Base-by-base conservation (phyloP, 2,797 vertebrate genomes). In the Platyrinchus mystaceus region DNA sequence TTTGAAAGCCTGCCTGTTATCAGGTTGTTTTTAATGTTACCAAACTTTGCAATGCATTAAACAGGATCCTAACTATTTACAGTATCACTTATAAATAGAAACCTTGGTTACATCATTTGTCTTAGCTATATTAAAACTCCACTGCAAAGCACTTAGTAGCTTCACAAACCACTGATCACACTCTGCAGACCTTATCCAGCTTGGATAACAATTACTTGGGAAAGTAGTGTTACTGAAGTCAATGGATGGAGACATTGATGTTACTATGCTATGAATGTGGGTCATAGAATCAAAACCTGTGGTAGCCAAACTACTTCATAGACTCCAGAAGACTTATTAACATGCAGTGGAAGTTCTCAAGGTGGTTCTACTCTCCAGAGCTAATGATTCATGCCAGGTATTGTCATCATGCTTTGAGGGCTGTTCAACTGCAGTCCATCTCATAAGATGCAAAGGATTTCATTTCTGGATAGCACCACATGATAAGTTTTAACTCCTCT, bases 321-420 rank as follows among this genome's bases (percentile, higher is more conserved):
- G 55, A 73, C 36, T 82, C 30, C 55, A 68, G 46, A 69, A 58
- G 50, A 79, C 63, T 84, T 74, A 86, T 75, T 93, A 86, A 27
- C 36, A 94, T 91, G 56, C 85, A 59, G 2, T 37, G 11, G 39
- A 90, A 84, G 14, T 27, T 59, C n/a, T 91, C 80, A 90, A 67
- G 83, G 39, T 84, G 90, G 50, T 84, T 91, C 67, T 87, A 12
- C 43, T 86, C 70, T 71, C 32, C 46, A 88, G 36, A 90, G 22
- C 50, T 89, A 94, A 84, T 73, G 87, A 79, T 86, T 93, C 83
- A 90, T 88, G 28, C 19, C 62, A 59, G 46, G 50, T 84, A 62
- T 81, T 89, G 68, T 41, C 55, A 83, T 52, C 76, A 62, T 47
- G n/a, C 44, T 87, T 84, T 6, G 17, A 84, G 36, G 67, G 44